Evolutionary conservation across 1,140 invertebrate species (phyloP).

Genomic region (Drosophila santomea): DNA sequence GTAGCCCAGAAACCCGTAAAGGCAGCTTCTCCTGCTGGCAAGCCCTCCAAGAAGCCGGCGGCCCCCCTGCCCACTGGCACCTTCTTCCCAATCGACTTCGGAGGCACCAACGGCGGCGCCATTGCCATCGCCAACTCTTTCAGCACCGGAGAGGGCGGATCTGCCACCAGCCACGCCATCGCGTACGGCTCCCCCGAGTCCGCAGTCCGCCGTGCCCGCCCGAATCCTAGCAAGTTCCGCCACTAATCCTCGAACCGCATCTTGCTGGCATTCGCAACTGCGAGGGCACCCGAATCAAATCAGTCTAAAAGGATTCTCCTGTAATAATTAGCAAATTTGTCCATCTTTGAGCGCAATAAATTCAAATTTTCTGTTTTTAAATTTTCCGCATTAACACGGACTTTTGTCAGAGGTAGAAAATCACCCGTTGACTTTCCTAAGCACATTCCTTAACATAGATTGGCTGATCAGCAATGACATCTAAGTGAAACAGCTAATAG

Average conservation of each 20-base stretch:
- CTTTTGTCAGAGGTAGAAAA: too few relatives aligned
- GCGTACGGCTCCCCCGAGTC: constrained; percentile 87
- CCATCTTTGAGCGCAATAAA: constrained; percentile 51
- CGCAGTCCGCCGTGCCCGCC: constrained; percentile 63
- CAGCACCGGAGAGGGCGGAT: constrained; percentile 88
- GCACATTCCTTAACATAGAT: too few relatives aligned
- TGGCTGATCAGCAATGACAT: too few relatives aligned
- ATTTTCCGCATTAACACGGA: background rate
- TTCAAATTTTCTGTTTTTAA: constrained; percentile 63
- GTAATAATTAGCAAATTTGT: constrained; percentile 74
- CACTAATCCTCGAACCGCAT: constrained; percentile 57
- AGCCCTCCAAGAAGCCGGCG: constrained; percentile 61
- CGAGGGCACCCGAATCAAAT: constrained; percentile 34
- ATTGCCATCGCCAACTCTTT: constrained; percentile 89
- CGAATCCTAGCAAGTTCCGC: constrained; percentile 74
- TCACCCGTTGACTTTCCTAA: too few relatives aligned
- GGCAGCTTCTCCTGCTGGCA: constrained; percentile 41
- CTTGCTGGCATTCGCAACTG: constrained; percentile 38
- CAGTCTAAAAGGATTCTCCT: constrained; percentile 50
- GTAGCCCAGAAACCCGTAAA: constrained; percentile 61
- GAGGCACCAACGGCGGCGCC: constrained; percentile 85
- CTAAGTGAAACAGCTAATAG: too few relatives aligned
- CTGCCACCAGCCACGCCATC: constrained; percentile 89
- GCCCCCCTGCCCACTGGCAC: constrained; percentile 84
- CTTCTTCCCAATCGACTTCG: constrained; percentile 88